Base-by-base conservation (phyloP, 2,888 invertebrate species). In the Archips xylosteana region DNA sequence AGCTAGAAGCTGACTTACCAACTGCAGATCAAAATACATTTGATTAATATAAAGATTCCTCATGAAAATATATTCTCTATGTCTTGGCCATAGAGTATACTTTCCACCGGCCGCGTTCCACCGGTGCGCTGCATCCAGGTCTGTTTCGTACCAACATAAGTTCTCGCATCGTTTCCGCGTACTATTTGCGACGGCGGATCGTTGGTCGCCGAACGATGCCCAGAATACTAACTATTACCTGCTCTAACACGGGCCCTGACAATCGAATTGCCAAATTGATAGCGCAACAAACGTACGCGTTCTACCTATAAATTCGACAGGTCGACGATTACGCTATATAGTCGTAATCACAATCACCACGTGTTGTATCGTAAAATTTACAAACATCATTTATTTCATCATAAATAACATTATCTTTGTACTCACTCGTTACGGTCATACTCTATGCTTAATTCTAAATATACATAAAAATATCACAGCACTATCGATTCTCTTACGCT, bases 401-500 rank as follows among this genome's bases (percentile, higher is more conserved):
- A 87, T 87, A 85, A 85, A 87, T 88, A 86, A 87, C 89, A 87
- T 87, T 82, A 82, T 80, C 81, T 90, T 90, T 92, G 92, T 93
- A 93, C 92, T 91, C 89, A 88, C 86, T 90, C 88, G 82, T 88
- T 86, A 82, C 88, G 82, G 89, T 89, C 88, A 83, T 87, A 85
- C 87, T 82, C 86, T 88, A 88, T 83, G 75, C 92, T 92, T 92
- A 92, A 81, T 82, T 83, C 89, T 92, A 92, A 89, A 91, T 92
- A 91, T 94, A 94, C 92, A 94, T 92, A 92, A 94, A 92, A 94
- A 94, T 94, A 94, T 94, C 94, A 94, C 94, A 94, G 94, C 94
- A 94, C 93, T 90, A 94, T 94, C 94, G 93, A 93, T 94, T 92
- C 92, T 87, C 94, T 94, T 94, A 94, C 89, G 83, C 94, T 93